phyloP scores from a whole-genome alignment of 2,113 vertebrate genomes.

The Microcebus murinus region DNA sequence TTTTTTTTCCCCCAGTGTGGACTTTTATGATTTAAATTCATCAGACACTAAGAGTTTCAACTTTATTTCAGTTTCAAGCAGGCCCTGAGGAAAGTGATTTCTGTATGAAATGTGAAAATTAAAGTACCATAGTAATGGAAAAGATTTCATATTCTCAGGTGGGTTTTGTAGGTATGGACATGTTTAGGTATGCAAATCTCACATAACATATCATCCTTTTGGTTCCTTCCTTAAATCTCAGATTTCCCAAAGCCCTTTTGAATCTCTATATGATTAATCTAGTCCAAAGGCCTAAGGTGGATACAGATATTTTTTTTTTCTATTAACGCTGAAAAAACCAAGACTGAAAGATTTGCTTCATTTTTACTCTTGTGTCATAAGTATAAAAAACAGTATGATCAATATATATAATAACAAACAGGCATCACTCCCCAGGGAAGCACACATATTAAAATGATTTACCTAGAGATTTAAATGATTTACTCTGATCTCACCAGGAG shows the following conservation, averaged over 20 bases:
- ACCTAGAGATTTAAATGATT: conserved; percentile 12
- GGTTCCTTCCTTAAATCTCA: background rate
- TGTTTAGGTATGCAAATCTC: background rate
- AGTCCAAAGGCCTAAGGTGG: background rate
- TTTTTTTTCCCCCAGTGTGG: background rate
- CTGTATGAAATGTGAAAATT: background rate
- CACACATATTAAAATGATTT: background rate
- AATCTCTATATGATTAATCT: background rate
- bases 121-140: background rate
- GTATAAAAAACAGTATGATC: background rate
- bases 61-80: conserved; percentile 15
- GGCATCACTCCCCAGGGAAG: background rate
- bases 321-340: background rate
- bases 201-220: background rate
- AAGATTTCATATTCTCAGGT: background rate
- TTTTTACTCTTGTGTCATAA: background rate
- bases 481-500: background rate
- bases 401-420: background rate
- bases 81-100: background rate
- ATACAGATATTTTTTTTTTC: background rate
- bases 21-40: conserved; percentile 35
- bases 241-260: conserved; percentile 7
- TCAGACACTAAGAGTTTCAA: background rate
- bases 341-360: background rate
- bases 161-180: background rate